A percentile compares a stretch with the other conserved stretches of the same genome.
Conservation (phyloP, 2,888 invertebrate species). For the Agrypnus murinus region DNA sequence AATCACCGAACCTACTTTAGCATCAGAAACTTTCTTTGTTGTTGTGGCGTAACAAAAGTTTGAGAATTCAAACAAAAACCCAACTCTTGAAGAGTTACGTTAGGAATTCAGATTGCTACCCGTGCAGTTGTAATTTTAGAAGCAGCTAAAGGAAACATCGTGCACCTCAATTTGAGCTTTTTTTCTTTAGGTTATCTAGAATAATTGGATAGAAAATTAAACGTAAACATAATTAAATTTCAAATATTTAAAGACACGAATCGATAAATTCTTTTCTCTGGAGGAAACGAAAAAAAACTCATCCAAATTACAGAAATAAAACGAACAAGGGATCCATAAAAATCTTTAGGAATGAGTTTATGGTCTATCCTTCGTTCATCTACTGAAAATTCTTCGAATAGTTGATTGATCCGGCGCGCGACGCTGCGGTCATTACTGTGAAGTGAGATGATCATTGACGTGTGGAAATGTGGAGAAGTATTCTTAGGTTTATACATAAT, state of each 20-base stretch:
- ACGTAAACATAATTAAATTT: too few relatives aligned
- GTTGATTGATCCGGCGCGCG: slow-evolving; percentile 39
- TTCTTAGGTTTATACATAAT: slow-evolving; percentile 30
- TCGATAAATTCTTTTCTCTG: too few relatives aligned
- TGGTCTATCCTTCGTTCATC: slow-evolving; percentile 4
- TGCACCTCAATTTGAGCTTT: slow-evolving; percentile 14
- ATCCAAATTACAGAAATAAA: neutral
- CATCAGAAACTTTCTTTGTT: slow-evolving; percentile 51
- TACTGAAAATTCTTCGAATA: slow-evolving; percentile 35
- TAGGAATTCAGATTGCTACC: slow-evolving; percentile 56
- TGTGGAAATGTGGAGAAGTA: slow-evolving; percentile 37
- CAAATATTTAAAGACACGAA: too few relatives aligned
- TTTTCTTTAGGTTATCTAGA: too few relatives aligned
- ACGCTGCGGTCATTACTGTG: slow-evolving; percentile 23
- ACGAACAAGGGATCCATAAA: neutral
- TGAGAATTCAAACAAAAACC: slow-evolving; percentile 55
- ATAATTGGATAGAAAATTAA: too few relatives aligned
- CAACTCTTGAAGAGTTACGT: slow-evolving; percentile 52
- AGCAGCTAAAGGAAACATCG: slow-evolving; percentile 9
- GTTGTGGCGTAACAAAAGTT: slow-evolving; percentile 51
- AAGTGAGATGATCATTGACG: slow-evolving; percentile 39
- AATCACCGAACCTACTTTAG: slow-evolving; percentile 51
- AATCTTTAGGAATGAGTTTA: slow-evolving; percentile 19
- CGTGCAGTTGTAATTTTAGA: slow-evolving; percentile 29
- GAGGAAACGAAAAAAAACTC: too few relatives aligned